phyloP scores from a whole-genome alignment of 2,113 vertebrate species.

The Mobula birostris region DNA sequence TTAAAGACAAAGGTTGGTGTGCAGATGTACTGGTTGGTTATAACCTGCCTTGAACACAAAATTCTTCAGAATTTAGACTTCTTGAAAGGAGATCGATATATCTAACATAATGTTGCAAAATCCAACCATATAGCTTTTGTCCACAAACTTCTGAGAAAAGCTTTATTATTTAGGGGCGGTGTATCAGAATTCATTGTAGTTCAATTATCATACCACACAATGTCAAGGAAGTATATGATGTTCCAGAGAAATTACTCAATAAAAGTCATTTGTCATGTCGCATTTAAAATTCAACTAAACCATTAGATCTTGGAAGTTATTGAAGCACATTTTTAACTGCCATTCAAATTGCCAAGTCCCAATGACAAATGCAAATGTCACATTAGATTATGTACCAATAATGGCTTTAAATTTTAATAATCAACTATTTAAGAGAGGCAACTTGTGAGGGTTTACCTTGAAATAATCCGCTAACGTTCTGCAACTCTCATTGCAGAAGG shows the following conservation, averaged over 20 bases:
- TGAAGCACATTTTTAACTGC: neutral
- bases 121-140: neutral
- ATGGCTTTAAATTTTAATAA: neutral
- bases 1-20: neutral
- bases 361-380: neutral
- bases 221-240: neutral
- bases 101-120: neutral
- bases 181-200: neutral
- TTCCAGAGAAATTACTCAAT: neutral
- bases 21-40: neutral
- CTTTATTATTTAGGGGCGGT: neutral
- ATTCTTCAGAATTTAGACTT: neutral
- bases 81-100: neutral
- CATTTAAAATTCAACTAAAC: neutral
- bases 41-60: neutral
- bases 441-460: neutral
- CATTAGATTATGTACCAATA: neutral
- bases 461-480: neutral
- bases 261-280: neutral
- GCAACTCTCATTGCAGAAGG: neutral
- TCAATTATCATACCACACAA: neutral
- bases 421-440: neutral
- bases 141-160: neutral
- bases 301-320: neutral
- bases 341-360: neutral